Conservation (phyloP, 2,797 vertebrate species). For the Morus bassanus region DNA sequence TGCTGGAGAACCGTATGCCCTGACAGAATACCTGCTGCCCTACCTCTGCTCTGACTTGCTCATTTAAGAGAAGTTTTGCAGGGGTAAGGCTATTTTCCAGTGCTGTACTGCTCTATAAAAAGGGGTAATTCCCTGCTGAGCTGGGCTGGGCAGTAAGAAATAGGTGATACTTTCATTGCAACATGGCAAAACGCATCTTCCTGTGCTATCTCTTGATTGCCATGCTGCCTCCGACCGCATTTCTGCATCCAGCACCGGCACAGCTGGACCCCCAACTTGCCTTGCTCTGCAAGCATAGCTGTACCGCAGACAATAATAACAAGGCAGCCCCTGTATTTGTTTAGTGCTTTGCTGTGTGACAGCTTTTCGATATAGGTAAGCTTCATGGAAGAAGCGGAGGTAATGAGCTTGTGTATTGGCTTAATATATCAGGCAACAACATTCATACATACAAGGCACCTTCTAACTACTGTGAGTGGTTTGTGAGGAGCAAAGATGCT, state of each 20-base stretch:
- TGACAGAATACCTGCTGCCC: neutral
- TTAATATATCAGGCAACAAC: conserved; percentile 48
- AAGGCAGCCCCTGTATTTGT: conserved; percentile 7
- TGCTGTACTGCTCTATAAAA: neutral
- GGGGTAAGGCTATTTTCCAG: neutral
- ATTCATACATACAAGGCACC: neutral
- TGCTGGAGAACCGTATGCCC: neutral
- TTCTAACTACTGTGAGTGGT: neutral
- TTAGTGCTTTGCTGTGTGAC: conserved; percentile 28
- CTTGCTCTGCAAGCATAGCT: neutral
- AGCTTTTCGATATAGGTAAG: conserved; percentile 50
- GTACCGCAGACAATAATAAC: neutral
- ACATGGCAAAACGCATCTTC: neutral
- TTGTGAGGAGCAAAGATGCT: neutral
- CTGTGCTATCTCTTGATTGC: fast-evolving
- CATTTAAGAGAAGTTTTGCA: neutral
- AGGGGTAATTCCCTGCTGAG: neutral
- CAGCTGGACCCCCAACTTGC: neutral
- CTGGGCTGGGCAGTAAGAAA: neutral
- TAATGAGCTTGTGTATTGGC: conserved; percentile 56
- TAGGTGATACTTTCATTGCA: neutral
- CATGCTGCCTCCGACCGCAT: neutral
- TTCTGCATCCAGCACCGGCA: neutral
- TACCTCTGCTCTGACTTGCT: neutral
- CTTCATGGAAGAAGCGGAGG: neutral